Base-by-base conservation (phyloP, 2,888 invertebrate genomes). In the Odontothrips loti region DNA sequence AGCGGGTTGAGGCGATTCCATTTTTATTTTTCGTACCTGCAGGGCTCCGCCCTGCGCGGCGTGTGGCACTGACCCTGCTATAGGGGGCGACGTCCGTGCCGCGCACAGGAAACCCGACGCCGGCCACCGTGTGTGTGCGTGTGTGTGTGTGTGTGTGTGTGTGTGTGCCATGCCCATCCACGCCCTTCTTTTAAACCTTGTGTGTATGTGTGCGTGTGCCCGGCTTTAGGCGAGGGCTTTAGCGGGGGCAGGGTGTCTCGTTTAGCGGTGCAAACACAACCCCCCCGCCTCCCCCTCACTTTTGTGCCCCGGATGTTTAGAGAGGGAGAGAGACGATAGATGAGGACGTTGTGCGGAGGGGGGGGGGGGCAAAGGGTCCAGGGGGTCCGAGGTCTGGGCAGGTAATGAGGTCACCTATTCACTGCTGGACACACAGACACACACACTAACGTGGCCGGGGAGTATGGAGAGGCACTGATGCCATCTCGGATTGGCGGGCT, bases 241-340 rank as follows among this genome's bases (percentile, higher is more conserved):
- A 43, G 34, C 34, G 34, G 34, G 58, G 58, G 58, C 58, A 15
- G 58, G 58, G 58, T 58, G 58, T 58, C 58, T 58, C 58, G 58
- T 58, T 58, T 58, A 58, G 58, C 58, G 15, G 58, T 17, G 58
- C 20, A 58, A 58, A 79, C 47, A 47, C 34, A 9, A 34, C 10
- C 29, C 27, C 43, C 20, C 6, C 43, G 3, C 79, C 11, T 23
- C 43, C 79, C 79, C 3, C 79, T 43, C 12, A 27, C 79, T 79
- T 79, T 43, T 43, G 43, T 17, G 17, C 23, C 48, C 29, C 12
- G 80, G 75, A 6, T 20, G 47, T 29, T 12, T 9, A 51, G 80
- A 17, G 58, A 80, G 80, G 9, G 58, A 58, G 80, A 23, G 58
- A 17, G 80, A 27, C n/a, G 58, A 27, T 12, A 63, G 58, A 48